These are phyloP conservation scores for Catocala sponsa DNA, from an alignment of 2,888 invertebrate species.

Conservation along the genomic window DNA sequence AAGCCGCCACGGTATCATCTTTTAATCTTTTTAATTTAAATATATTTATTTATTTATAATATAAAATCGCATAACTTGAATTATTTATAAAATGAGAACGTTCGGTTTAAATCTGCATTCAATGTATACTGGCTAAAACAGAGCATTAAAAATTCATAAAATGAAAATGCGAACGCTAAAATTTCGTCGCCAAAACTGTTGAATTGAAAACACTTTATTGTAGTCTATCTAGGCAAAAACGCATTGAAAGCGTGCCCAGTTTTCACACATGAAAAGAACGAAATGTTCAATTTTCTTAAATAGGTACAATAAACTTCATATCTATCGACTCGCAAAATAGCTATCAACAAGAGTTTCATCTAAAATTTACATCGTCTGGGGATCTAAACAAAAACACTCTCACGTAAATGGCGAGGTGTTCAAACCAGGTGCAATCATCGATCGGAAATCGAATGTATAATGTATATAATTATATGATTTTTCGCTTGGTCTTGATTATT, in stretches of 20 bases:
- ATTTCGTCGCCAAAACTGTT: not conserved
- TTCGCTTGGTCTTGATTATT: too few species aligned
- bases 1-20: too few species aligned
- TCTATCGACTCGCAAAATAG: not conserved
- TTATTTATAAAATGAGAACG: too few species aligned
- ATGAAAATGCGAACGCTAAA: not conserved
- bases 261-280: not conserved
- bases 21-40: too few species aligned
- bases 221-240: not conserved
- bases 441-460: too few species aligned
- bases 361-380: not conserved
- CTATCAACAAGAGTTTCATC: not conserved
- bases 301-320: slow-evolving; percentile 1
- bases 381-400: not conserved
- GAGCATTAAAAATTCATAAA: too few species aligned
- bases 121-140: too few species aligned
- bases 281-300: slow-evolving; percentile 1
- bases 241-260: not conserved
- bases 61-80: too few species aligned
- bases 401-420: not conserved
- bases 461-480: too few species aligned
- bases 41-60: too few species aligned
- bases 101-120: too few species aligned
- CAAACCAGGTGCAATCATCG: too few species aligned
- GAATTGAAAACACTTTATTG: not conserved